Base-by-base conservation (phyloP, 2,113 vertebrate species). In the Barbus barbus region DNA sequence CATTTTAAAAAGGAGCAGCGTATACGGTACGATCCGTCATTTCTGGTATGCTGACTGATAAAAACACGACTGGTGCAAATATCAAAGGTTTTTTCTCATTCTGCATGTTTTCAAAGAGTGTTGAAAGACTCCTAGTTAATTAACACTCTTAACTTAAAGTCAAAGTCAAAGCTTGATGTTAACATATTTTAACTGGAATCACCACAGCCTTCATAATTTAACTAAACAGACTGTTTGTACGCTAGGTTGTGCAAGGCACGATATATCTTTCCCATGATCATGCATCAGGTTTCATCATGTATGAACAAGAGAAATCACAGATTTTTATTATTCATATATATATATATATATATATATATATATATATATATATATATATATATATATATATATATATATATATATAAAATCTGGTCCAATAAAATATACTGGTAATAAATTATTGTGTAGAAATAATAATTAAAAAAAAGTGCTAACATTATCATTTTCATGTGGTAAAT, bases 81-180 rank as follows among this genome's bases (percentile, higher is more conserved):
- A 77, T 82, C 72, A 67, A 67, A 87, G 78, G 9, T n/a, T 12
- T 26, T n/a, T 46, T 56, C 14, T 78, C 58, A 84, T 38, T 58
- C 44, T 79, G 44, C 82, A n/a, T 24, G 44, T 38, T 78, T 79
- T 26, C 46, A 83, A 77, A 18, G 81, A 41, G 77, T 36, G 61
- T 61, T 53, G 38, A 63, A 80, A 81, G 33, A 28, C 9, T 46
- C 41, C 26, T 24, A 31, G 38, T 61, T 80, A 80, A 84, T 84
- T 85, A 80, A 85, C 75, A 51, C 69, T 83, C 63, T 22, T 74
- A 51, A 63, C 24, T 74, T 16, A 14, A 56, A 71, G 33, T 36
- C 3, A 26, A 63, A 24, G 24, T 58, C 69, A 33, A 38, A 56
- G 72, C 41, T 48, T 67, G n/a, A 80, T 65, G 9, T 31, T 80